Conservation (phyloP, 2,888 invertebrate genomes). For the Penaeus monodon region DNA sequence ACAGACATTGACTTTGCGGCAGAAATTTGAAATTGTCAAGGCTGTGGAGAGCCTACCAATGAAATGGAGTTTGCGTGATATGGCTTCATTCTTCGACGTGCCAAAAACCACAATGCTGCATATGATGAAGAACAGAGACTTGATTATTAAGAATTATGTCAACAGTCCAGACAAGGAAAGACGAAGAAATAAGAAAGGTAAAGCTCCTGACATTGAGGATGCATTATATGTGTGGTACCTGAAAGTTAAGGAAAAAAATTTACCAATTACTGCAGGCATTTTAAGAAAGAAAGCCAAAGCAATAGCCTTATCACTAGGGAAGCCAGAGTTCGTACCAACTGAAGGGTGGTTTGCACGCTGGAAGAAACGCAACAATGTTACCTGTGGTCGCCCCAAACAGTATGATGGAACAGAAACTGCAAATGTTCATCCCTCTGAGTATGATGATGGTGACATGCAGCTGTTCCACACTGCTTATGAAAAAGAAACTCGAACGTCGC, state of each 20-base stretch:
- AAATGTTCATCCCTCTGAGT: conserved; percentile 32
- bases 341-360: conserved; percentile 43
- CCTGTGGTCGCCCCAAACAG: conserved; percentile 39
- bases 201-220: conserved; percentile 42
- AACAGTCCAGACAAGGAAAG: conserved; percentile 40
- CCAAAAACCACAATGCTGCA: conserved; percentile 40
- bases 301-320: conserved; percentile 26
- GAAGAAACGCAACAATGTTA: conserved; percentile 41
- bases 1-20: conserved; percentile 34
- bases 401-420: conserved; percentile 35
- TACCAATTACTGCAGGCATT: conserved; percentile 35
- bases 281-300: conserved; percentile 42
- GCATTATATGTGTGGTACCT: conserved; percentile 34
- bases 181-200: conserved; percentile 37
- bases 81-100: conserved; percentile 36
- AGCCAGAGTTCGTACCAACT: conserved; percentile 38
- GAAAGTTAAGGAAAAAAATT: conserved; percentile 39
- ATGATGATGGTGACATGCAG: conserved; percentile 40
- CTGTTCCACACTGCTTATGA: conserved; percentile 37
- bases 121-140: conserved; percentile 37
- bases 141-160: conserved; percentile 26
- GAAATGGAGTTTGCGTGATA: conserved; percentile 41
- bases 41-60: conserved; percentile 38
- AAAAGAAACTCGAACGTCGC: conserved; percentile 32
- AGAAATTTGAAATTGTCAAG: conserved; percentile 42